Conservation (phyloP, 2,797 vertebrate genomes). For the Leptoclinus maculatus region DNA sequence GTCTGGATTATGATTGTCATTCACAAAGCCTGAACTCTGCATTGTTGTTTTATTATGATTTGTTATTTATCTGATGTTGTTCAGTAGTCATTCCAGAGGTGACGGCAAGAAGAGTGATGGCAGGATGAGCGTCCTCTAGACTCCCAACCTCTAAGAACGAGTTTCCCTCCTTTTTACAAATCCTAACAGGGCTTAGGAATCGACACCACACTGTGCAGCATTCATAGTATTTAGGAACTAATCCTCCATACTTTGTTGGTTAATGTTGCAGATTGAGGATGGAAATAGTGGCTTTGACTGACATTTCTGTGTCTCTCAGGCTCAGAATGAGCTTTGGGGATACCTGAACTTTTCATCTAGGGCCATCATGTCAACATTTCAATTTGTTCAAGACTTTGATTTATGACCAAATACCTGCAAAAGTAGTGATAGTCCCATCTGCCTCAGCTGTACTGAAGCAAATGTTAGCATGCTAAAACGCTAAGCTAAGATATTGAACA, state of each 20-base stretch:
- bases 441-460: neutral
- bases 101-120: constrained; percentile 12
- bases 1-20: neutral
- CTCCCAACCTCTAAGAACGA: constrained; percentile 27
- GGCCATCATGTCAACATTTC: neutral
- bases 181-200: constrained; percentile 47
- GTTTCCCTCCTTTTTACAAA: constrained; percentile 48
- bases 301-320: neutral
- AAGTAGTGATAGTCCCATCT: neutral
- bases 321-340: neutral
- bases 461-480: neutral
- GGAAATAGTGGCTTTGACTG: neutral
- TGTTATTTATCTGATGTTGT: neutral
- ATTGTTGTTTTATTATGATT: neutral
- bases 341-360: neutral
- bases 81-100: constrained; percentile 3
- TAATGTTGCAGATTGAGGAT: constrained; percentile 11
- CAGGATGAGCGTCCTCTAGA: constrained; percentile 28
- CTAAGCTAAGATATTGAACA: neutral
- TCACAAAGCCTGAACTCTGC: neutral
- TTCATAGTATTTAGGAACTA: constrained; percentile 33
- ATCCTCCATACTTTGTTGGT: constrained; percentile 27
- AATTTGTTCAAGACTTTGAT: neutral
- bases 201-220: constrained; percentile 30
- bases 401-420: neutral